Conservation (phyloP, 2,797 vertebrate species). For the Falco concolor region DNA sequence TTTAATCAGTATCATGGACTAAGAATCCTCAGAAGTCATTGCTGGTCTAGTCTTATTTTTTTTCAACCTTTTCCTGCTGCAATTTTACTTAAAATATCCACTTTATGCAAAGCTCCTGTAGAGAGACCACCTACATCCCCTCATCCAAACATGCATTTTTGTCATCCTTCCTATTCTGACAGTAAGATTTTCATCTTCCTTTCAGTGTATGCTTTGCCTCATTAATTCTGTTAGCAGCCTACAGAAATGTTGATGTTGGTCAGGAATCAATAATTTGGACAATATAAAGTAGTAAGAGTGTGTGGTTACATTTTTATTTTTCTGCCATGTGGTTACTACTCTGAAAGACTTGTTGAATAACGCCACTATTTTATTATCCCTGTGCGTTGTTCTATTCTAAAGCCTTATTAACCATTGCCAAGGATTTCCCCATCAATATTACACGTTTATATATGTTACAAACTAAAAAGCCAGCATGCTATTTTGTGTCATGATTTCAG, state of each 20-base stretch:
- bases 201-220: neutral
- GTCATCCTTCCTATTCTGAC: neutral
- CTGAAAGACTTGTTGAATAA: neutral
- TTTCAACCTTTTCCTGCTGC: neutral
- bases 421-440: neutral
- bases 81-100: neutral
- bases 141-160: neutral
- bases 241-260: neutral
- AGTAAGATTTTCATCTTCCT: neutral
- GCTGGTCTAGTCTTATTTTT: neutral
- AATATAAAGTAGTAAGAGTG: neutral
- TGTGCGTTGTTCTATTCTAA: neutral
- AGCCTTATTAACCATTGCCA: neutral
- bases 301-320: neutral
- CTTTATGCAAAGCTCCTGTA: neutral
- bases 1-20: neutral
- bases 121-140: neutral
- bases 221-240: neutral
- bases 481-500: neutral
- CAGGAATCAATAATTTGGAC: neutral
- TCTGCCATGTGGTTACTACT: neutral
- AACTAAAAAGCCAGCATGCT: neutral
- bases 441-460: neutral
- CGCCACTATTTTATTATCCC: neutral
- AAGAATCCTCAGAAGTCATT: neutral